Base-by-base conservation (phyloP, 2,888 invertebrate species). In the Ennomos quercinarius region DNA sequence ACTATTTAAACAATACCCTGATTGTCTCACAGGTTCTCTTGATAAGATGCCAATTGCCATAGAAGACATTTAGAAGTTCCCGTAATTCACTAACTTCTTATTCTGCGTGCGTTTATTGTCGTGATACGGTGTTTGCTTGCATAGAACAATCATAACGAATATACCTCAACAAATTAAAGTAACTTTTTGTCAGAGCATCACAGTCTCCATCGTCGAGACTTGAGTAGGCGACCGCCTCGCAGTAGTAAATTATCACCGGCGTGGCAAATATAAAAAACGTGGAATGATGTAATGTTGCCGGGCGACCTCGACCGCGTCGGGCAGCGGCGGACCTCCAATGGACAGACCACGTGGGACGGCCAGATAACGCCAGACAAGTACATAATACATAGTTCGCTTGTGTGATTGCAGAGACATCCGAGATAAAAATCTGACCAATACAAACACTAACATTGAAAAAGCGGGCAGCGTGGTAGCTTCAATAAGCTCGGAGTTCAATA, bases 241-340 rank as follows among this genome's bases (percentile, higher is more conserved):
- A 41, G 55, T 61, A 46, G 60, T 61, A 61, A 61, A 61, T 56
- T 55, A 61, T 51, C 51, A 46, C 39, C 13, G 42, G 36, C 57
- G 59, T 62, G 69, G 67, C 62, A 61, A 63, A 66, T 64, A 59
- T 59, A 58, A 68, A 74, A 71, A 70, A 41, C 12, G 17, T 27
- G 72, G 72, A 66, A 58, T 81, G 81, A 81, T 76, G 81, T 81
- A 81, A 81, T 70, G 27, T 27, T 27, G 47, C 61, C 58, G 59
- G 63, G 52, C 57, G 73, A 64, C 77, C 75, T 77, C 76, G 78
- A 51, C 57, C 65, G 56, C 56, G 61, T 58, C 67, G 70, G 17
- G 27, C 17, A 38, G 43, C 67, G 70, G 39, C 41, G 42, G 54
- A 56, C 51, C 60, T 61, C 55, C n/a, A 47, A 12, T 27, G n/a